Conservation (phyloP, 2,113 vertebrate species). For the Nycticebus coucang region DNA sequence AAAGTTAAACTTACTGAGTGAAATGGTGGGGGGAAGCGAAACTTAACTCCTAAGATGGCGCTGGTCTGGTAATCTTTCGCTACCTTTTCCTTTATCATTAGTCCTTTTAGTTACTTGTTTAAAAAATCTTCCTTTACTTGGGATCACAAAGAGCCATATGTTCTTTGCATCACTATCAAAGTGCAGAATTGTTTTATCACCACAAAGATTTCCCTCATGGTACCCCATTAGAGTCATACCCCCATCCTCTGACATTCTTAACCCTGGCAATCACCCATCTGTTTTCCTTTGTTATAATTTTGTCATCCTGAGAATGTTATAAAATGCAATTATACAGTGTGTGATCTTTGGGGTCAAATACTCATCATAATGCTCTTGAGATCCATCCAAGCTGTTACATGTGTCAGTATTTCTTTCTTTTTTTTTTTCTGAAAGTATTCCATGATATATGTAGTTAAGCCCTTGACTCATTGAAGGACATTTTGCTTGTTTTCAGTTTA, state of each 20-base stretch:
- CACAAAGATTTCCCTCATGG: not conserved
- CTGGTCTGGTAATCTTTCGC: too few species aligned
- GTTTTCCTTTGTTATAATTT: not conserved
- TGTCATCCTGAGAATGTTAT: not conserved
- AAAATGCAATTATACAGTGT: not conserved
- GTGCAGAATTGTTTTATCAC: not conserved
- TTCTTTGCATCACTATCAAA: not conserved
- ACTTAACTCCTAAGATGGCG: too few species aligned
- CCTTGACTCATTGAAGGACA: not conserved
- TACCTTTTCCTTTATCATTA: not conserved
- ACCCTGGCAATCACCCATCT: not conserved
- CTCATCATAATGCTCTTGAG: not conserved
- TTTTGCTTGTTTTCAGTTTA: not conserved
- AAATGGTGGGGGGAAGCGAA: too few species aligned
- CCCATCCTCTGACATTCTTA: not conserved
- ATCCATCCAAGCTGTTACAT: not conserved
- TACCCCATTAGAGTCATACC: not conserved
- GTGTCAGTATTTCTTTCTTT: not conserved
- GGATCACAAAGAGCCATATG: not conserved
- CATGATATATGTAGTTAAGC: not conserved
- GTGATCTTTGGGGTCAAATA: not conserved
- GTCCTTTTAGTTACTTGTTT: not conserved
- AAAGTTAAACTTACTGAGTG: too few species aligned
- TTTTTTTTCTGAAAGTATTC: not conserved
- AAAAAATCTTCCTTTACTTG: not conserved